A percentile compares a stretch with the other conserved stretches of the same genome.
Conservation (phyloP, 2,888 invertebrate species). For the Heliconius erato region DNA sequence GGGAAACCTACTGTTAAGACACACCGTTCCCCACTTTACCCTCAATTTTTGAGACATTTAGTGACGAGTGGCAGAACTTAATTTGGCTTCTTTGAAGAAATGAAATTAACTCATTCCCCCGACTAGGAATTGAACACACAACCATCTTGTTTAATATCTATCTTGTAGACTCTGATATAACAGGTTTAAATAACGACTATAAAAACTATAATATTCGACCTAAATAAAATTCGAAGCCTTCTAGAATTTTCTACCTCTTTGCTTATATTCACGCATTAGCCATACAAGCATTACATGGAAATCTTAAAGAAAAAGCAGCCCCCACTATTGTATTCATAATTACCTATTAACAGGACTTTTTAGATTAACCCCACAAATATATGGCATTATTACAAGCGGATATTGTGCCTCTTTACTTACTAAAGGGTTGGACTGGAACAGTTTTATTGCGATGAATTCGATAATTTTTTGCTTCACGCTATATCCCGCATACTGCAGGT, state of each 20-base stretch:
- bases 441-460: conserved; percentile 34
- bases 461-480: conserved; percentile 21
- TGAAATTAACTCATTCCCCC: too few relatives aligned
- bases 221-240: neutral
- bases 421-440: conserved; percentile 44
- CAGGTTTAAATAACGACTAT: too few relatives aligned
- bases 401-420: conserved; percentile 56
- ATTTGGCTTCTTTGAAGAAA: too few relatives aligned
- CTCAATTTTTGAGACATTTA: too few relatives aligned
- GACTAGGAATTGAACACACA: too few relatives aligned
- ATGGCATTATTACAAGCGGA: conserved; percentile 59
- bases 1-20: too few relatives aligned
- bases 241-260: conserved; percentile 24
- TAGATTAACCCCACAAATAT: conserved; percentile 49
- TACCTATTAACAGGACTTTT: conserved; percentile 55
- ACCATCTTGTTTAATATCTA: too few relatives aligned
- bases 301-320: conserved; percentile 54
- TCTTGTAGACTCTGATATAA: too few relatives aligned
- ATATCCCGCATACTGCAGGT: too few relatives aligned
- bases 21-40: too few relatives aligned
- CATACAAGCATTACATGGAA: conserved; percentile 41
- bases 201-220: too few relatives aligned
- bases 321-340: conserved; percentile 60
- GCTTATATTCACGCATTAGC: conserved; percentile 43
- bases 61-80: too few relatives aligned